These are phyloP conservation scores for Clarias fuscus DNA, from an alignment of 2,797 vertebrate species.

Conservation along the genomic window DNA sequence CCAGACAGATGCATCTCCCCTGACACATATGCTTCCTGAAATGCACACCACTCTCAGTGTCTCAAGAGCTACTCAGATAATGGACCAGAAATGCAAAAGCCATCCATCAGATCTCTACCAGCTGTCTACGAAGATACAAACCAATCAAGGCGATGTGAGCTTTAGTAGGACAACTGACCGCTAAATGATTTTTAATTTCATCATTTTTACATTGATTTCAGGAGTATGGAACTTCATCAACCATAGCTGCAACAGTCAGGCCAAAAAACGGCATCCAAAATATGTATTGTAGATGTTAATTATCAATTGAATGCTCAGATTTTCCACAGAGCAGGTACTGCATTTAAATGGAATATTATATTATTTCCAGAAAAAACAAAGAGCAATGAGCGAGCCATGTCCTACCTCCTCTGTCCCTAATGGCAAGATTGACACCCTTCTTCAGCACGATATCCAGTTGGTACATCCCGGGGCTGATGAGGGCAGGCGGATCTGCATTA, in stretches of 20 bases:
- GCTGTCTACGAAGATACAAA: constrained; percentile 22
- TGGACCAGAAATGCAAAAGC: constrained; percentile 20
- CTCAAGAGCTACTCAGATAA: constrained; percentile 35
- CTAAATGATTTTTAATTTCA: neutral
- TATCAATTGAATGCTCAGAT: neutral
- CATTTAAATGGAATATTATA: neutral
- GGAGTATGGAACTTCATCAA: neutral
- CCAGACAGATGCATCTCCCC: constrained; percentile 13
- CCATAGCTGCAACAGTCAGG: neutral
- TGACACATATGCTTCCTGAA: constrained; percentile 24
- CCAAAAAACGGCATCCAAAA: neutral
- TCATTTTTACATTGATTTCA: constrained; percentile 3
- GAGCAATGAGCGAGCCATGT: neutral
- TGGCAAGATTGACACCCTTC: constrained; percentile 90
- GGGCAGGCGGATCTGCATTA: constrained; percentile 80
- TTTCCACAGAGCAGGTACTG: neutral
- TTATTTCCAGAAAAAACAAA: constrained; percentile 1
- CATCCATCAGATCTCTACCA: constrained; percentile 19
- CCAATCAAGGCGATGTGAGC: constrained; percentile 15
- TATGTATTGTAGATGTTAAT: neutral
- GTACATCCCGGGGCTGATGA: constrained; percentile 85
- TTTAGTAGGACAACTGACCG: constrained; percentile 4
- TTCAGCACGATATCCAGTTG: constrained; percentile 89
- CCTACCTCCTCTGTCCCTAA: constrained; percentile 92
- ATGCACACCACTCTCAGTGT: constrained; percentile 13